phyloP scores from a whole-genome alignment of 2,113 vertebrate species.

The Phyllostomus hastatus region DNA sequence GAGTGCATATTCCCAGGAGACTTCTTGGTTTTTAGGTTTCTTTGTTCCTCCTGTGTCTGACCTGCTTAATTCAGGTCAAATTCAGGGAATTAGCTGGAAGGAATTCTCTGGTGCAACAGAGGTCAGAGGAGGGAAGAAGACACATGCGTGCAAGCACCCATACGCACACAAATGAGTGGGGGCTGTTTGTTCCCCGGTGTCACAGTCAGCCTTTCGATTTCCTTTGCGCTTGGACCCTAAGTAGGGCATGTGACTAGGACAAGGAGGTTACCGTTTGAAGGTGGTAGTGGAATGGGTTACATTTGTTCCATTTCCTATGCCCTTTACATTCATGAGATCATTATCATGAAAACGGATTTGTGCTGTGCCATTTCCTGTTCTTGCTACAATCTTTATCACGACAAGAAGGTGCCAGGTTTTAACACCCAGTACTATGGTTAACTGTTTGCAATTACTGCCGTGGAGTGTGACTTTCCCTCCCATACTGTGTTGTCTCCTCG shows the following conservation, averaged over 20 bases:
- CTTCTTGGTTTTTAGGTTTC: constrained; percentile 22
- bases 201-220: neutral
- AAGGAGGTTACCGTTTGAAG: constrained; percentile 64
- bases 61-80: constrained; percentile 38
- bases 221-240: constrained; percentile 46
- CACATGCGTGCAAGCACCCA: neutral
- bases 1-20: neutral
- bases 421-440: constrained; percentile 72
- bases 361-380: constrained; percentile 79
- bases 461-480: constrained; percentile 43
- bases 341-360: constrained; percentile 77
- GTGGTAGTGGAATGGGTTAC: constrained; percentile 73
- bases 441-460: constrained; percentile 68
- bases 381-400: constrained; percentile 72
- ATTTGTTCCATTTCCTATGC: constrained; percentile 77
- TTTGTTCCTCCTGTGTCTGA: constrained; percentile 39
- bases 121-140: neutral
- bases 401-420: constrained; percentile 78
- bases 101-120: neutral
- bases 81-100: neutral
- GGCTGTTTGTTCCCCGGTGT: neutral
- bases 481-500: neutral
- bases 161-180: neutral
- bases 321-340: constrained; percentile 76
- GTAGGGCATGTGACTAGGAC: constrained; percentile 48